Percentiles rank a stretch among this genome's conserved stretches.
Evolutionary conservation across 1,140 invertebrate species (phyloP).

Genomic region (Helicoverpa armigera): DNA sequence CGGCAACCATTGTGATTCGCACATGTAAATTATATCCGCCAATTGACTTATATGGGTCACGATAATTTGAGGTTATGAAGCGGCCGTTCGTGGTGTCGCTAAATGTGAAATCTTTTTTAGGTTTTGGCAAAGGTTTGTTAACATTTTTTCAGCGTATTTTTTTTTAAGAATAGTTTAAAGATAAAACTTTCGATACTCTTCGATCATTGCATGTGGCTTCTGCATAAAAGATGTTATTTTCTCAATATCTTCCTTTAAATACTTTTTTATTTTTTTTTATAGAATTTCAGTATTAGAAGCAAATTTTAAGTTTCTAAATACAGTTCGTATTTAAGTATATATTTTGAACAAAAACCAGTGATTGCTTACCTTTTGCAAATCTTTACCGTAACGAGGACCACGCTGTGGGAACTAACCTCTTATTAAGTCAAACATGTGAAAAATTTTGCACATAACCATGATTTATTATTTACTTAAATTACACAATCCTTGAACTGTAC

Average conservation of each 20-base stretch:
- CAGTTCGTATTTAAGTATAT: no score
- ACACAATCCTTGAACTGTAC: slow-evolving; percentile 1
- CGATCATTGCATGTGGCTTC: no score
- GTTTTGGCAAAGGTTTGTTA: background rate
- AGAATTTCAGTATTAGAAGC: no score
- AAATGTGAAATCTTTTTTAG: background rate
- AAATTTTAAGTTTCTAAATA: no score
- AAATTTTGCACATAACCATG: background rate
- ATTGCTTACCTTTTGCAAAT: background rate
- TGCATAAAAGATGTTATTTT: no score
- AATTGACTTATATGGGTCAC: slow-evolving; percentile 30
- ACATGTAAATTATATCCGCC: slow-evolving; percentile 25
- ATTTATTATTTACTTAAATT: slow-evolving; percentile 12
- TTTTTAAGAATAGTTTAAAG: background rate
- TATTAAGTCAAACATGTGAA: background rate
- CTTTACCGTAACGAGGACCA: background rate
- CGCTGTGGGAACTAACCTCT: background rate
- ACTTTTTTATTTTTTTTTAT: no score
- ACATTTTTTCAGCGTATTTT: background rate
- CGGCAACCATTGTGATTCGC: slow-evolving; percentile 14
- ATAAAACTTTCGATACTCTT: background rate
- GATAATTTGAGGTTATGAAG: slow-evolving; percentile 27
- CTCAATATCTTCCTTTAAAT: no score
- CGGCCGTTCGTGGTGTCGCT: background rate
- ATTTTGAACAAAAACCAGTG: no score